Evolutionary conservation across 2,888 invertebrate species (phyloP).

Genomic region (Sepiola atlantica): DNA sequence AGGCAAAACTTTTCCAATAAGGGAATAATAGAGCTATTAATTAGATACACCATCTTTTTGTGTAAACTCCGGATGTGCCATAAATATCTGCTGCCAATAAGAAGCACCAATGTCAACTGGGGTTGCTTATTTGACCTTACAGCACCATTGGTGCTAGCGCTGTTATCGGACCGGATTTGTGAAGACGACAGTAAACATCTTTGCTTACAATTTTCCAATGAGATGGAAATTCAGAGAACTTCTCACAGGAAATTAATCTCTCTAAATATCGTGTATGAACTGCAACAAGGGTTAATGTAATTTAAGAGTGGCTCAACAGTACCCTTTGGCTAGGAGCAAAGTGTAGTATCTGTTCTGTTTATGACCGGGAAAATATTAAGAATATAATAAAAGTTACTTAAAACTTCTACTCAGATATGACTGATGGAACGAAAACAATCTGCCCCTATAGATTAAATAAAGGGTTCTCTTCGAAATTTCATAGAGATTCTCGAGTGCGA

Average conservation of each 20-base stretch:
- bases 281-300: background rate
- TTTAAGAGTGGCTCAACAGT: background rate
- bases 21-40: background rate
- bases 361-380: too few species aligned
- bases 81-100: background rate
- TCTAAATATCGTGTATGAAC: background rate
- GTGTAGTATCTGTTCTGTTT: too few species aligned
- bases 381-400: too few species aligned
- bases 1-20: background rate
- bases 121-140: background rate
- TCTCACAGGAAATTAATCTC: conserved; percentile 32
- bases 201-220: background rate
- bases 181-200: background rate
- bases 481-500: too few species aligned
- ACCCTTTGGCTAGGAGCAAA: background rate
- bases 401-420: too few species aligned
- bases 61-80: background rate
- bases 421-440: too few species aligned
- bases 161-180: background rate
- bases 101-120: too few species aligned
- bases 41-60: background rate
- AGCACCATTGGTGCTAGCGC: background rate
- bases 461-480: too few species aligned
- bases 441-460: too few species aligned
- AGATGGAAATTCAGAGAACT: background rate